A percentile compares a stretch with the other conserved stretches of the same genome.
Conservation (phyloP, 2,888 invertebrate genomes). For the Drosophila prolongata region DNA sequence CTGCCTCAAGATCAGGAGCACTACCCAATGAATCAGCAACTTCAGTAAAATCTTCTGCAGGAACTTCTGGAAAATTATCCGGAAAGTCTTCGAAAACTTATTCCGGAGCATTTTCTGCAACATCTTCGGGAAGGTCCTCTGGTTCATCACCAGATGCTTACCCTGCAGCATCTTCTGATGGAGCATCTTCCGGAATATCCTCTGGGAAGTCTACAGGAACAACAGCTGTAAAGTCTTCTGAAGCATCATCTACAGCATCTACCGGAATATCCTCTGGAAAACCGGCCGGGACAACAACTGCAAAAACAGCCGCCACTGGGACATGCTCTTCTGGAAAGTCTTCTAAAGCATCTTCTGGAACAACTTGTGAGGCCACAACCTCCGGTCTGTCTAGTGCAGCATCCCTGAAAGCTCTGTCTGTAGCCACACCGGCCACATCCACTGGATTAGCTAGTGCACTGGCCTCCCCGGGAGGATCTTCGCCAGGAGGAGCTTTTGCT, state of each 20-base stretch:
- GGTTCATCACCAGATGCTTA: neutral
- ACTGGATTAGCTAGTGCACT: conserved; percentile 26
- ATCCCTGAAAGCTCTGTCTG: conserved; percentile 12
- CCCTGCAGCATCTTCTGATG: conserved; percentile 1
- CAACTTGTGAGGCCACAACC: conserved; percentile 10
- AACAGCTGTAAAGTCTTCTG: neutral
- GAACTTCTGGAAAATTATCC: conserved; percentile 32
- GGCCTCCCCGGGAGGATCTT: conserved; percentile 27
- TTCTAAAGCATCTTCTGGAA: conserved; percentile 2
- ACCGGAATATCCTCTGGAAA: conserved; percentile 8
- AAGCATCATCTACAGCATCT: neutral
- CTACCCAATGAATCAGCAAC: neutral
- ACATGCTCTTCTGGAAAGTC: conserved; percentile 11
- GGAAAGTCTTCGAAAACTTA: conserved; percentile 6
- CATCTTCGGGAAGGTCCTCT: neutral
- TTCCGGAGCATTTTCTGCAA: neutral
- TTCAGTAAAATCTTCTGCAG: neutral
- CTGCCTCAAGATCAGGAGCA: conserved; percentile 1
- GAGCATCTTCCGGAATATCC: conserved; percentile 14
- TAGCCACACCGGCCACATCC: conserved; percentile 7
- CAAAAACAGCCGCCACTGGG: conserved; percentile 1
- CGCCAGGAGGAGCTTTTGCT: conserved; percentile 22
- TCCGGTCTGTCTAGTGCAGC: conserved; percentile 3
- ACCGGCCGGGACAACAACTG: neutral
- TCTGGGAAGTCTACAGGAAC: conserved; percentile 7